Percentiles rank a stretch among this genome's conserved stretches.
phyloP scores from a whole-genome alignment of 2,888 invertebrate genomes.

The Amiota mariae region DNA sequence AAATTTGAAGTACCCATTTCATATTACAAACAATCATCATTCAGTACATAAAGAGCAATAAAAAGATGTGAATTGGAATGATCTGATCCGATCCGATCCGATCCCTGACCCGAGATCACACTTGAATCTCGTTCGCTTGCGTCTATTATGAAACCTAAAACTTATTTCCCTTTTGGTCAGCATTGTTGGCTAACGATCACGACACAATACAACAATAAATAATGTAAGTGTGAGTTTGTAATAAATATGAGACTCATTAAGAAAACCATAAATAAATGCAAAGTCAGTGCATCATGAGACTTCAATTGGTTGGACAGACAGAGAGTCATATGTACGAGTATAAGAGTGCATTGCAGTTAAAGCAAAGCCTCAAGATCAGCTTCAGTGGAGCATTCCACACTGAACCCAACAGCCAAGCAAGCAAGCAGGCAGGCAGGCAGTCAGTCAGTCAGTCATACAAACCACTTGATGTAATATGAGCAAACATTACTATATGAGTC shows the following conservation, averaged over 20 bases:
- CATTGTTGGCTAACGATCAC: background rate
- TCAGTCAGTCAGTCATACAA: background rate
- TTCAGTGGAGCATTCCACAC: constrained; percentile 8
- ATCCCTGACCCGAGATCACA: background rate
- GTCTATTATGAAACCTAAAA: constrained; percentile 56
- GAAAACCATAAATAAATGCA: constrained; percentile 68
- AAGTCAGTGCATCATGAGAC: constrained; percentile 55
- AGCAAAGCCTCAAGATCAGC: constrained; percentile 29
- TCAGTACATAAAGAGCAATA: too few species aligned
- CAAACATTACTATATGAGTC: constrained; percentile 53
- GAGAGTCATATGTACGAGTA: background rate
- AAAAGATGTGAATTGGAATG: background rate
- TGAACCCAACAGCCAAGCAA: constrained; percentile 12
- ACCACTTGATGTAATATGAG: constrained; percentile 54
- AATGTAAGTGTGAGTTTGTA: constrained; percentile 40
- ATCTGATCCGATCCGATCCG: background rate
- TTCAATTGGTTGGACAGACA: background rate
- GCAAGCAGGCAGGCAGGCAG: too few species aligned
- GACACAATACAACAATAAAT: background rate
- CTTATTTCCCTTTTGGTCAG: constrained; percentile 56
- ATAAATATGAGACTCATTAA: constrained; percentile 67
- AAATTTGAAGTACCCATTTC: constrained; percentile 60
- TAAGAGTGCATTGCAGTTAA: constrained; percentile 39
- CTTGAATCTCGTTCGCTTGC: background rate
- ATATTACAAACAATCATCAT: constrained; percentile 52